Base-by-base conservation (phyloP, 2,888 invertebrate species). In the Polyploca ridens region DNA sequence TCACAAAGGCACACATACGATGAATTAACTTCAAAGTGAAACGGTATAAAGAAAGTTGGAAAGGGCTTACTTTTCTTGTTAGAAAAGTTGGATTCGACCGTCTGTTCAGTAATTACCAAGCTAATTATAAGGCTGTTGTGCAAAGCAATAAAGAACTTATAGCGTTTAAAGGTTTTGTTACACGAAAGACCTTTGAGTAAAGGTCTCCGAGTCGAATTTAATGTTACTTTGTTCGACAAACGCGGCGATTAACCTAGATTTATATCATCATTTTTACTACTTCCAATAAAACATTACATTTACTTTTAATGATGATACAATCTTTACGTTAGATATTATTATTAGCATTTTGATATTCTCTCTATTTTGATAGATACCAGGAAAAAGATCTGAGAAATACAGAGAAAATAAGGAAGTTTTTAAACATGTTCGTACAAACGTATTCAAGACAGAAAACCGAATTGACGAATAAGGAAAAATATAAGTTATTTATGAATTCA, bases 201-300 rank as follows among this genome's bases (percentile, higher is more conserved):
- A 72, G 67, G 63, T 66, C 61, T 62, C 49, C 33, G 59, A 64
- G 46, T 62, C 57, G 13, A 73, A 72, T 71, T 69, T 69, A 66
- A 68, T 64, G 65, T 58, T 66, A 66, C 62, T 68, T 62, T 62
- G 46, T 68, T 61, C 41, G 61, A 19, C 66, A 66, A 82, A 77
- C 70, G 71, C 63, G 69, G 78, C 68, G 67, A 70, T 77, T 79
- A 75, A 76, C 82, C 82, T 66, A 81, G 73, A 78, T 82, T 73
- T 69, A 75, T 75, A 73, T 78, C 74, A 65, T 63, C 72, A 68
- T 73, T 72, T 68, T 74, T 63, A 62, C 46, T 65, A 66, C 64
- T 64, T 65, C 63, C 41, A 61, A 61, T 41, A 27, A 44, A 41
- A 41, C 27, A 13, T 44, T 41, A 19, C 27, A 41, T 27, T 61